These are phyloP conservation scores for Drosophila hamatofila DNA, from an alignment of 2,888 invertebrate genomes.

Conservation along the genomic window DNA sequence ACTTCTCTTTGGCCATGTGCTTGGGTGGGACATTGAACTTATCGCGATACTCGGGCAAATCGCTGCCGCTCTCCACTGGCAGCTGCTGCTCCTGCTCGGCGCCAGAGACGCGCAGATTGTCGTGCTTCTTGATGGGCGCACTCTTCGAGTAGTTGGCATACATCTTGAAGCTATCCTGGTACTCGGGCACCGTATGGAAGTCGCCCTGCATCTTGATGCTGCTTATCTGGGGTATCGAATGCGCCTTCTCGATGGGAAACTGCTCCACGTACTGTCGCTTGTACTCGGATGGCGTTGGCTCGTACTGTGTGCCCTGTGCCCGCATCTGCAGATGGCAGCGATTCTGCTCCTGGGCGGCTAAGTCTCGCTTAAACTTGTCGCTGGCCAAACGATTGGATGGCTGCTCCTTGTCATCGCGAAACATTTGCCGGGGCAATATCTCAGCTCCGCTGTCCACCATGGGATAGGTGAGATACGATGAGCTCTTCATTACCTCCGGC, in stretches of 20 bases:
- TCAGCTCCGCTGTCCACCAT: constrained; percentile 80
- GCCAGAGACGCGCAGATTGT: constrained; percentile 82
- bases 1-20: constrained; percentile 69
- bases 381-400: constrained; percentile 48
- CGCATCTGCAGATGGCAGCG: constrained; percentile 77
- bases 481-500: constrained; percentile 68
- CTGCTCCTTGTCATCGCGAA: constrained; percentile 66
- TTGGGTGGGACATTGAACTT: constrained; percentile 82
- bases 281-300: constrained; percentile 83
- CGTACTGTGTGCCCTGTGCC: constrained; percentile 61
- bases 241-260: constrained; percentile 83
- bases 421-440: constrained; percentile 82
- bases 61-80: constrained; percentile 29
- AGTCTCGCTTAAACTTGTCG: constrained; percentile 71
- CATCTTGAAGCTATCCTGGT: constrained; percentile 84
- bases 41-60: constrained; percentile 83
- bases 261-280: constrained; percentile 82
- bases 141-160: constrained; percentile 84
- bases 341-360: constrained; percentile 71
- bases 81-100: constrained; percentile 59
- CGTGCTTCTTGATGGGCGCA: constrained; percentile 84
- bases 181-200: constrained; percentile 83
- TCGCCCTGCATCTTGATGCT: constrained; percentile 83
- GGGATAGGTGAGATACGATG: constrained; percentile 82
- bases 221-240: constrained; percentile 85